Evolutionary conservation across 2,888 invertebrate genomes (phyloP).

Genomic region (Psococerastis gibbosa): DNA sequence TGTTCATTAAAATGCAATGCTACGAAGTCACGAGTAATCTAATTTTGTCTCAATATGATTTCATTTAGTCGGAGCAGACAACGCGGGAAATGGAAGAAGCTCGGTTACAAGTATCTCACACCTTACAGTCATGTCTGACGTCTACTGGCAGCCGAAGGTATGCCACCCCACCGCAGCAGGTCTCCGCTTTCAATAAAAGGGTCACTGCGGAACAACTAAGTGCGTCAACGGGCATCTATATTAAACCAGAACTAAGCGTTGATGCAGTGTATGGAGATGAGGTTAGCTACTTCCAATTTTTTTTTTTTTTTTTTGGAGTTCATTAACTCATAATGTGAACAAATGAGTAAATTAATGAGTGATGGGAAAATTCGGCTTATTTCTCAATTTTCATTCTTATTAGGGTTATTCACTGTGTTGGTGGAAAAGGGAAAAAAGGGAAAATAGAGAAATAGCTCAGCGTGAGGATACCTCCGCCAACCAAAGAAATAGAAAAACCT

Average conservation of each 20-base stretch:
- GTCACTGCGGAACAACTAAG: constrained; percentile 47
- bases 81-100: constrained; percentile 69
- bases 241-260: constrained; percentile 29
- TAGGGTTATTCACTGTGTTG: no score
- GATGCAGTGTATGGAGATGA: constrained; percentile 60
- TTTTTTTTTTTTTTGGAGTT: background rate
- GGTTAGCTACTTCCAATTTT: constrained; percentile 25
- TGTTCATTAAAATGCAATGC: no score
- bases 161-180: constrained; percentile 77
- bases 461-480: no score
- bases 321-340: no score
- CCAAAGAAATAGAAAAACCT: no score
- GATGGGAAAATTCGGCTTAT: no score
- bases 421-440: no score
- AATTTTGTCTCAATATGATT: no score
- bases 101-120: constrained; percentile 62
- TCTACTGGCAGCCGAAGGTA: constrained; percentile 60
- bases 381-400: no score
- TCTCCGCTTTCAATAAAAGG: constrained; percentile 68
- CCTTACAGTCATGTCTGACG: constrained; percentile 68
- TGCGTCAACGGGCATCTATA: constrained; percentile 15
- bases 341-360: no score
- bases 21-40: no score
- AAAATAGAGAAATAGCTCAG: no score
- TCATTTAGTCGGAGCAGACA: constrained; percentile 36